Conservation (phyloP, 2,113 vertebrate genomes). For the Amazona vittata region DNA sequence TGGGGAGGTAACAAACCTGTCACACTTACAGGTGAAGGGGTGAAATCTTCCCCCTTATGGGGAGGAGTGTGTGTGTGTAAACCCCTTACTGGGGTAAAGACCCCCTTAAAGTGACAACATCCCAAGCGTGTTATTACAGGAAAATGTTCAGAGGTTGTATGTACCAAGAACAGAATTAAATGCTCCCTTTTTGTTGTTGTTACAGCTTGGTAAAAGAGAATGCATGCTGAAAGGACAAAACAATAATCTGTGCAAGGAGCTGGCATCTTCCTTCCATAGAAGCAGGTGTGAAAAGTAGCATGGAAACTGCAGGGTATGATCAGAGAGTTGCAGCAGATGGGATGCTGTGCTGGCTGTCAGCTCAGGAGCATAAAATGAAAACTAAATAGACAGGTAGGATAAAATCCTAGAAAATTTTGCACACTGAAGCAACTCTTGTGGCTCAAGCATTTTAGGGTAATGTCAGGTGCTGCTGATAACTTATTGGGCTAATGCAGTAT, state of each 20-base stretch:
- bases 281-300: neutral
- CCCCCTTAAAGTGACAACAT: neutral
- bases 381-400: neutral
- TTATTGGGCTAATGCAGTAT: neutral
- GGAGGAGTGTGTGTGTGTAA: neutral
- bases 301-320: neutral
- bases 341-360: neutral
- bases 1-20: neutral
- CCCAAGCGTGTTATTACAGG: neutral
- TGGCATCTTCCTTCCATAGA: neutral
- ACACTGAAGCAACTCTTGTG: fast-evolving
- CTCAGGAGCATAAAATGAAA: neutral
- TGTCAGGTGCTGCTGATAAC: neutral
- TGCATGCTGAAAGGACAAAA: neutral
- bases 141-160: neutral
- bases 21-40: neutral
- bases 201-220: neutral
- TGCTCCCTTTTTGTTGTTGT: neutral
- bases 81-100: neutral
- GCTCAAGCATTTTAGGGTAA: neutral
- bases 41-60: neutral
- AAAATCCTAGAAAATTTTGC: neutral
- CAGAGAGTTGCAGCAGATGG: neutral
- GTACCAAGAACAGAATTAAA: neutral
- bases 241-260: neutral